Evolutionary conservation across 2,888 invertebrate genomes (phyloP), one percentile per base, ranked within the genome.

Genomic region (Spatulosminthurus flaviceps): DNA sequence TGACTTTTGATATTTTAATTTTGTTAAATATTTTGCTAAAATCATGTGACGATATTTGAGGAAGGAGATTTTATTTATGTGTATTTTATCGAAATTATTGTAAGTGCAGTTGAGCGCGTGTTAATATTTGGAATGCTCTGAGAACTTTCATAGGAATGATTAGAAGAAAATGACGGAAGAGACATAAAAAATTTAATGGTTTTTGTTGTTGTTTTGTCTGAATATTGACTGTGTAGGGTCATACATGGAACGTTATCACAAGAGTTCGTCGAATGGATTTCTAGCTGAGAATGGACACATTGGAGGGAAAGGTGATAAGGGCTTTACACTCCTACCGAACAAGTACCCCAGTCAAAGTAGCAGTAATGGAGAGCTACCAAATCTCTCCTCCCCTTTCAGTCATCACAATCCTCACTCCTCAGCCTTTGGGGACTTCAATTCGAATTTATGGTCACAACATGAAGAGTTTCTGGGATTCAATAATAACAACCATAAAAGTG

Each of bases 171-270:
- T 51, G 16, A 51, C 51, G 64, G 64, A 64, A 64, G 64, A 64
- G 24, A 24, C 22, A 22, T 64, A 5, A 64, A 64, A 19, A 21
- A n/a, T 64, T 64, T 64, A 24, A 64, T 64, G 5, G 51, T 19
- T 34, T n/a, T 5, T 34, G 16, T 34, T 28, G 16, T 24, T 51
- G n/a, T 51, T 51, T n/a, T n/a, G n/a, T n/a, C n/a, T n/a, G n/a
- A n/a, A n/a, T n/a, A n/a, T n/a, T n/a, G n/a, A n/a, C n/a, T n/a
- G n/a, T n/a, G n/a, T n/a, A 73, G 73, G 78, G 21, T 34, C 78
- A 13, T 79, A 79, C 42, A 73, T 73, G 73, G 78, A 79, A 1
- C 78, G 78, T 19, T 79, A 79, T 61, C 67, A 74, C n/a, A 79
- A 79, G 41, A 60, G 70, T 60, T 66, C 64, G 7, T 73, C 78